Evolutionary conservation across 1,140 invertebrate species (phyloP).

Genomic region (Leguminivora glycinivorella): DNA sequence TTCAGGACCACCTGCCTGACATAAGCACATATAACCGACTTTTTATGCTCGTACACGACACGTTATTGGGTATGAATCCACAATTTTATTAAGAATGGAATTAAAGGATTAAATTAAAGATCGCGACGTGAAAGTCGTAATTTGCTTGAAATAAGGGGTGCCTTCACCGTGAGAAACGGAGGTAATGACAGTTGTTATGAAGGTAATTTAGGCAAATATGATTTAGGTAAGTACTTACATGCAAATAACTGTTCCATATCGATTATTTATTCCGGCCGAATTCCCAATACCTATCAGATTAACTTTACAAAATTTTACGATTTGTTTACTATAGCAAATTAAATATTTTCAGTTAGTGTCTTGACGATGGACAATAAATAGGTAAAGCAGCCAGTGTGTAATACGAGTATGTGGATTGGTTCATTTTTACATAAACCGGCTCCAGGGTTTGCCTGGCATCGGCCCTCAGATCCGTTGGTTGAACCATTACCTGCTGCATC

Average conservation of each 20-base stretch:
- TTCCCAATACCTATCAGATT: too few species aligned
- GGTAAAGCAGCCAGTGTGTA: background rate
- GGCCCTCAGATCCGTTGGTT: background rate
- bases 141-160: constrained; percentile 27
- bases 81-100: constrained; percentile 65
- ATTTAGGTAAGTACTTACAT: background rate
- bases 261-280: too few species aligned
- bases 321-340: too few species aligned
- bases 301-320: too few species aligned
- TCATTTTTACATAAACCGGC: background rate
- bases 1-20: constrained; percentile 64
- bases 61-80: constrained; percentile 58
- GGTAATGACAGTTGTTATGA: background rate
- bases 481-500: background rate
- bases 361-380: background rate
- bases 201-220: background rate
- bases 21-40: constrained; percentile 54
- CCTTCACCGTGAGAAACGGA: constrained; percentile 1
- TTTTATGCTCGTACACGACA: constrained; percentile 61
- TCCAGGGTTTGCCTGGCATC: background rate
- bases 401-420: background rate
- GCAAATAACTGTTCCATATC: too few species aligned
- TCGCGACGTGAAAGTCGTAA: constrained; percentile 38
- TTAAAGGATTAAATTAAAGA: constrained; percentile 52
- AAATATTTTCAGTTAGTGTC: too few species aligned